These are phyloP conservation scores for Adelphocoris suturalis DNA, from an alignment of 2,888 invertebrate species.

Conservation along the genomic window DNA sequence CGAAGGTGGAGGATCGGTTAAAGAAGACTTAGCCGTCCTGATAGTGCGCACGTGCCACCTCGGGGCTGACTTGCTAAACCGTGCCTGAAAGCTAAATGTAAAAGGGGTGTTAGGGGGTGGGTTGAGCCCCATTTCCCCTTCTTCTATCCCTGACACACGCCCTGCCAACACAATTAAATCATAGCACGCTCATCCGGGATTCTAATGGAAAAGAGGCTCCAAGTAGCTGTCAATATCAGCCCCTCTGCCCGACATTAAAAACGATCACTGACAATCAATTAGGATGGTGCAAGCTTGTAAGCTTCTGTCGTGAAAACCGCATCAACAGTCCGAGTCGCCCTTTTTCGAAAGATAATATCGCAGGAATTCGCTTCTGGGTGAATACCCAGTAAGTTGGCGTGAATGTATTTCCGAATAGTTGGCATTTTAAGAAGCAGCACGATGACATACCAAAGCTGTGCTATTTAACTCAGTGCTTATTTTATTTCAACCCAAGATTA, in stretches of 20 bases:
- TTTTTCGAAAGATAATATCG: no score
- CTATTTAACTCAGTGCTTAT: no score
- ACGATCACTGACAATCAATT: slow-evolving; percentile 65
- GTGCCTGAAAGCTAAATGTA: slow-evolving; percentile 67
- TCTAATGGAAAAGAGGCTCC: slow-evolving; percentile 69
- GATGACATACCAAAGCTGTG: no score
- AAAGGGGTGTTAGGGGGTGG: slow-evolving; percentile 57
- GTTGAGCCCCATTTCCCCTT: slow-evolving; percentile 22
- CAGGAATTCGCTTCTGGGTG: no score
- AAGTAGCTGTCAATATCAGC: slow-evolving; percentile 70
- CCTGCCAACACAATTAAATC: slow-evolving; percentile 69
- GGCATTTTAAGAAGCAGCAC: no score
- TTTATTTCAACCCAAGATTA: no score
- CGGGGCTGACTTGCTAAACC: slow-evolving; percentile 67
- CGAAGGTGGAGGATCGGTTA: background rate
- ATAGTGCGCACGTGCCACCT: slow-evolving; percentile 59
- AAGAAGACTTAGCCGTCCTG: slow-evolving; percentile 21
- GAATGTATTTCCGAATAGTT: no score
- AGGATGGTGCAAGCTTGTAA: slow-evolving; percentile 1
- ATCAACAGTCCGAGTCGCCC: background rate
- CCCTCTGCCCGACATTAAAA: background rate
- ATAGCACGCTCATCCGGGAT: slow-evolving; percentile 69
- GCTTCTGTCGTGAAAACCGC: background rate
- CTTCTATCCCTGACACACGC: slow-evolving; percentile 46
- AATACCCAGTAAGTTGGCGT: no score